Percentiles rank a stretch among this genome's conserved stretches.
Evolutionary conservation across 2,888 invertebrate genomes (phyloP).

Genomic region (Acrocyrtus sp.): DNA sequence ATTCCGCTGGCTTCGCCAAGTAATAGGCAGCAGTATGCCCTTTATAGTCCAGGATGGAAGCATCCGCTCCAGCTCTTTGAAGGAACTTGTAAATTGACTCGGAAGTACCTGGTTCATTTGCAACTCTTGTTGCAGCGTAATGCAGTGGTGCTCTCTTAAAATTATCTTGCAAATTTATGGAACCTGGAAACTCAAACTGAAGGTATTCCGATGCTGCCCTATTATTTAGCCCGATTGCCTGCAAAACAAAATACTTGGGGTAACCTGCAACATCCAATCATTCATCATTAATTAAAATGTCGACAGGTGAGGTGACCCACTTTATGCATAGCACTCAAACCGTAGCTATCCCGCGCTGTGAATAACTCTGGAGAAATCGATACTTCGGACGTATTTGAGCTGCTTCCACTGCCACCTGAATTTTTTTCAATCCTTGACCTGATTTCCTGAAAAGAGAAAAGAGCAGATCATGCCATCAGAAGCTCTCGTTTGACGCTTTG

Average conservation of each 20-base stretch:
- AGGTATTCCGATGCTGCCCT: constrained; percentile 80
- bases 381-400: background rate
- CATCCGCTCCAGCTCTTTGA: constrained; percentile 84
- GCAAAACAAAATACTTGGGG: too few species aligned
- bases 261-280: background rate
- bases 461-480: too few species aligned
- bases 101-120: constrained; percentile 73
- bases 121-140: constrained; percentile 74
- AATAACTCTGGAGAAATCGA: constrained; percentile 70
- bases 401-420: too few species aligned
- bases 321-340: constrained; percentile 88
- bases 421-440: constrained; percentile 31
- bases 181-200: constrained; percentile 73
- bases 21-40: constrained; percentile 85
- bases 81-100: constrained; percentile 79
- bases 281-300: background rate
- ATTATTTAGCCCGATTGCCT: constrained; percentile 86
- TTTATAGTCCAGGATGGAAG: constrained; percentile 85
- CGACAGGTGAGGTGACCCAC: too few species aligned
- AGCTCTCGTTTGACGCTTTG: too few species aligned
- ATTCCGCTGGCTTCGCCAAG: constrained; percentile 73
- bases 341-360: constrained; percentile 81
- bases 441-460: constrained; percentile 13
- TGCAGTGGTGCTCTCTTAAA: constrained; percentile 90
- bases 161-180: constrained; percentile 77